Base-by-base conservation (phyloP, 2,797 vertebrate species). In the Loris lydekkerianus region DNA sequence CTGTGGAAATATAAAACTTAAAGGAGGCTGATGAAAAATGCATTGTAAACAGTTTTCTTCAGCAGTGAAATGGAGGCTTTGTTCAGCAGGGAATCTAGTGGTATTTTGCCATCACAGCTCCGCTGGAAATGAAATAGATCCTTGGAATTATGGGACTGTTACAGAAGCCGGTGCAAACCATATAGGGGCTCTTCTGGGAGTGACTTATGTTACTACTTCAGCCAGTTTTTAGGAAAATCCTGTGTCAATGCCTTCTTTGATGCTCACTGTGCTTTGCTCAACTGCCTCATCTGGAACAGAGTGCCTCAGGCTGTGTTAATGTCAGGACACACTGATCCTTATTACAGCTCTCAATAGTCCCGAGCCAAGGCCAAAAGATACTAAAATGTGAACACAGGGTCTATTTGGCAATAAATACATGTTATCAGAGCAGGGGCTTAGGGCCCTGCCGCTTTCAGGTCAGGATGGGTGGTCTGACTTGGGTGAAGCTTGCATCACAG, bases 391-490 rank as follows among this genome's bases (percentile, higher is more conserved):
- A 91, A n/a, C 49, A 43, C 58, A 69, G 34, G 49, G 80, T n/a
- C 60, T 49, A 25, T 29, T 73, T 97, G 95, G 81, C 60, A 82
- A 43, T 49, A 81, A 76, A 58, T 75, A 7, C 17, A 9, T 60
- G 8, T 65, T 87, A 77, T 85, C 70, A 70, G 63, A 83, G 70
- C 23, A 31, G 27, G 11, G 58, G 20, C 53, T 65, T 84, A 15
- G 1, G 40, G 37, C 31, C 75, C 40, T 29, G 34, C 20, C 25
- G 70, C 43, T 63, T 80, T 70, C 90, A 40, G 13, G 31, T 89
- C 82, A 90, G 72, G 43, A 49, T 84, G 93, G 91, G 95, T 96
- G 91, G 95, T 95, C 96, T 83, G 83, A 89, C 20, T 76, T 56
- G n/a, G 70, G 11, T 56, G 29, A 14, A 27, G 73, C 49, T 96